Conservation (phyloP, 2,888 invertebrate species). For the Epinotia ramella region DNA sequence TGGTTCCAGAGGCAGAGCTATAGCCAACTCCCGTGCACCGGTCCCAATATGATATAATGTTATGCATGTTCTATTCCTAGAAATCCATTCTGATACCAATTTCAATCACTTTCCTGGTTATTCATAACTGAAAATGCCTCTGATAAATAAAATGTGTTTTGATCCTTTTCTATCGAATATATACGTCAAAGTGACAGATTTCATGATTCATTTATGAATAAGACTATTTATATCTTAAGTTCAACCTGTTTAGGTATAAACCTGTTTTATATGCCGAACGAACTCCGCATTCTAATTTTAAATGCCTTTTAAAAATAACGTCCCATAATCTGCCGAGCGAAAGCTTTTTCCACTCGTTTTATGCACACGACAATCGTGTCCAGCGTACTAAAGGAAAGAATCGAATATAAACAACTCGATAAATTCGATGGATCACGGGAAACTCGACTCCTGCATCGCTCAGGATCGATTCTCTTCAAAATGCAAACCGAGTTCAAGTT, state of each 20-base stretch:
- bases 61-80: neutral
- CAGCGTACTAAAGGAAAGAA: slow-evolving; percentile 26
- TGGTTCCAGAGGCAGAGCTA: neutral
- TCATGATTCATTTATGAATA: no score
- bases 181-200: no score
- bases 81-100: neutral
- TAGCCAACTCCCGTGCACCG: neutral
- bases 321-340: slow-evolving; percentile 5
- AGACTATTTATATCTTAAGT: neutral
- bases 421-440: slow-evolving; percentile 42
- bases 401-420: slow-evolving; percentile 40
- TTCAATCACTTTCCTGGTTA: neutral
- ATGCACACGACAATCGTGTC: slow-evolving; percentile 32
- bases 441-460: slow-evolving; percentile 47
- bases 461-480: slow-evolving; percentile 57
- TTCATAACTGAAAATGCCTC: no score
- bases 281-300: slow-evolving; percentile 13
- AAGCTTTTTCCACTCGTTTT: slow-evolving; percentile 23
- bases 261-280: neutral
- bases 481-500: slow-evolving; percentile 60
- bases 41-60: neutral
- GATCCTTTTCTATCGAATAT: no score
- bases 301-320: slow-evolving; percentile 10
- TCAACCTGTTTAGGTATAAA: neutral
- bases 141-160: no score